Evolutionary conservation across 2,888 invertebrate genomes (phyloP).

Genomic region (Eilema caniola): DNA sequence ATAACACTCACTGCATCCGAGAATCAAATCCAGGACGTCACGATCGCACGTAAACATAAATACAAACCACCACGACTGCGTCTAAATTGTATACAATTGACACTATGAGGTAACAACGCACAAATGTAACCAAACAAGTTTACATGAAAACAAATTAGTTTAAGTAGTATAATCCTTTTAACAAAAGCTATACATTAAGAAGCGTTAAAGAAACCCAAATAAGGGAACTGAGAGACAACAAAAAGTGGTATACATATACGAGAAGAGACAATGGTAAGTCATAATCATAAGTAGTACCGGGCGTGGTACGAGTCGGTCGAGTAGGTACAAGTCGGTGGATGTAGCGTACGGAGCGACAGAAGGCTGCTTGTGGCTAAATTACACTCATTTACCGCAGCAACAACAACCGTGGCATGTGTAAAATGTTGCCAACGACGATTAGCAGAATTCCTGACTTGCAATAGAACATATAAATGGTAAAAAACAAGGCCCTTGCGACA

Average conservation of each 20-base stretch:
- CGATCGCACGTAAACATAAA: slow-evolving; percentile 4
- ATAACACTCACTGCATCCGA: neutral
- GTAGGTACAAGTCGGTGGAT: slow-evolving; percentile 32
- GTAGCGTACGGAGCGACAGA: slow-evolving; percentile 55
- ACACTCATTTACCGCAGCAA: slow-evolving; percentile 78
- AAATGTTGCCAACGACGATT: slow-evolving; percentile 82
- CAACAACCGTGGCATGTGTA: slow-evolving; percentile 75
- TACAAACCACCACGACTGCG: neutral
- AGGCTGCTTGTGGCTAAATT: slow-evolving; percentile 76
- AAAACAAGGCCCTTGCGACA: slow-evolving; percentile 80
- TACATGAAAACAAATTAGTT: neutral
- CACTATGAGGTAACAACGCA: neutral
- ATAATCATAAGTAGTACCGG: slow-evolving; percentile 44
- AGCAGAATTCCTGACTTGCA: slow-evolving; percentile 81
- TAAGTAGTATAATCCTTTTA: slow-evolving; percentile 1
- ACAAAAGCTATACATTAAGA: slow-evolving; percentile 17
- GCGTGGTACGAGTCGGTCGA: slow-evolving; percentile 24
- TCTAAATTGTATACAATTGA: slow-evolving; percentile 4
- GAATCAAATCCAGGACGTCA: slow-evolving; percentile 2
- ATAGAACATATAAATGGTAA: slow-evolving; percentile 80
- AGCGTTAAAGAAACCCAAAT: slow-evolving; percentile 21
- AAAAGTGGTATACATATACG: slow-evolving; percentile 31
- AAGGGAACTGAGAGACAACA: slow-evolving; percentile 28
- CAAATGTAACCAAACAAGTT: neutral
- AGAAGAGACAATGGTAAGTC: slow-evolving; percentile 48